Base-by-base conservation (phyloP, 2,888 invertebrate genomes). In the Physocephala rufipes region DNA sequence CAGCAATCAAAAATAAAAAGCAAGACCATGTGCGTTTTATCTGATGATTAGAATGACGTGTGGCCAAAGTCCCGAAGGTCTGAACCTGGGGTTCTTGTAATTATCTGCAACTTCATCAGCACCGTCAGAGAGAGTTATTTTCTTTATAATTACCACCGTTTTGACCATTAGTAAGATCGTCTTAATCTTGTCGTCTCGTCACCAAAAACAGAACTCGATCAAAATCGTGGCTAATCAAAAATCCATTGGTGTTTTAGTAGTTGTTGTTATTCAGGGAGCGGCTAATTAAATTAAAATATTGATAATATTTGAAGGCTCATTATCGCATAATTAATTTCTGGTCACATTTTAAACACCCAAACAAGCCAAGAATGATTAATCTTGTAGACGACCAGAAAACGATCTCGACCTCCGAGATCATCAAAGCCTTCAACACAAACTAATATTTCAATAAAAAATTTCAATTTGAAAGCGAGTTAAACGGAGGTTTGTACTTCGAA, bases 161-260 rank as follows among this genome's bases (percentile, higher is more conserved):
- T n/a, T 49, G 3, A 19, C 5, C 53, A 53, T n/a, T 21, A 53
- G 72, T 61, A 70, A 69, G 72, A 70, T 72, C 36, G 36, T 72
- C 69, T 72, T 66, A 72, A 72, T 72, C 72, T 72, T 69, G 70
- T 69, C 72, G 66, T 66, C 65, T 61, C 62, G 70, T 72, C 62
- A 62, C 70, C 69, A 69, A 59, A 61, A 62, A 55, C 68, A 47
- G 45, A 59, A 47, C 59, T 47, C 49, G 64, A 64, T 65, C 4
- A 36, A 7, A 9, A 36, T 36, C 36, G 36, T 36, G 36, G 36
- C 36, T 36, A 36, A 36, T 36, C 36, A 9, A 36, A 36, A 9
- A 36, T 4, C 9, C 36, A 7, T 9, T 36, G 36, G 4, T 36
- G 9, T 4, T 36, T n/a, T n/a, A n/a, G n/a, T n/a, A n/a, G n/a